Evolutionary conservation across 53 echinoderm and acorn worm species (phyloP).

Genomic region (Echinarachnius parma): DNA sequence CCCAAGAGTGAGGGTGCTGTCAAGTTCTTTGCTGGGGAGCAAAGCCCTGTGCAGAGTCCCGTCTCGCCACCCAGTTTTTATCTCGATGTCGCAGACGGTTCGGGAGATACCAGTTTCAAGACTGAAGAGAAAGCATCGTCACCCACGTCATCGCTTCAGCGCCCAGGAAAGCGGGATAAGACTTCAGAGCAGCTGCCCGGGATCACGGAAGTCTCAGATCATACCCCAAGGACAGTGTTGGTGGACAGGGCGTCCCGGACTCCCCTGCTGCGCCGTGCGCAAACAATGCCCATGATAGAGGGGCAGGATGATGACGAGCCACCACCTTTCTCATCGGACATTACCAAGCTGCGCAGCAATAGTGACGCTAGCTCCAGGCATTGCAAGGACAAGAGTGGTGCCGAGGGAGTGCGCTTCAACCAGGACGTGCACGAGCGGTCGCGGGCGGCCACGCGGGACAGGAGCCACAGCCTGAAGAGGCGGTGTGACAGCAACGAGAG

Average conservation of each 20-base stretch:
- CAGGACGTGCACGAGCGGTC: constrained; percentile 70
- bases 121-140: constrained; percentile 52
- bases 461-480: constrained; percentile 73
- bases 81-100: constrained; percentile 15
- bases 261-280: constrained; percentile 63
- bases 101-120: constrained; percentile 20
- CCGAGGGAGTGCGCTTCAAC: constrained; percentile 62
- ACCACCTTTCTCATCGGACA: constrained; percentile 42
- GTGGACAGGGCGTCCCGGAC: constrained; percentile 34
- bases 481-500: constrained; percentile 97
- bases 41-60: constrained; percentile 43
- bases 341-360: constrained; percentile 89
- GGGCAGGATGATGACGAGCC: constrained; percentile 53
- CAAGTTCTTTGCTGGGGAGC: constrained; percentile 44
- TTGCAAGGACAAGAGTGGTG: constrained; percentile 42
- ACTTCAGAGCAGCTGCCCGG: constrained; percentile 59
- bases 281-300: constrained; percentile 87
- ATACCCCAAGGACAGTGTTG: constrained; percentile 6
- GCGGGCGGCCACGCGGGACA: constrained; percentile 58
- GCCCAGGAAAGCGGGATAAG: constrained; percentile 41
- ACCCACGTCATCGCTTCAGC: constrained; percentile 28
- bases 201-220: constrained; percentile 43
- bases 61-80: constrained; percentile 43
- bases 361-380: constrained; percentile 87
- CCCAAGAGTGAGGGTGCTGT: constrained; percentile 24